These are phyloP conservation scores for Galeopterus variegatus DNA, from an alignment of 2,113 vertebrate genomes.

Conservation along the genomic window DNA sequence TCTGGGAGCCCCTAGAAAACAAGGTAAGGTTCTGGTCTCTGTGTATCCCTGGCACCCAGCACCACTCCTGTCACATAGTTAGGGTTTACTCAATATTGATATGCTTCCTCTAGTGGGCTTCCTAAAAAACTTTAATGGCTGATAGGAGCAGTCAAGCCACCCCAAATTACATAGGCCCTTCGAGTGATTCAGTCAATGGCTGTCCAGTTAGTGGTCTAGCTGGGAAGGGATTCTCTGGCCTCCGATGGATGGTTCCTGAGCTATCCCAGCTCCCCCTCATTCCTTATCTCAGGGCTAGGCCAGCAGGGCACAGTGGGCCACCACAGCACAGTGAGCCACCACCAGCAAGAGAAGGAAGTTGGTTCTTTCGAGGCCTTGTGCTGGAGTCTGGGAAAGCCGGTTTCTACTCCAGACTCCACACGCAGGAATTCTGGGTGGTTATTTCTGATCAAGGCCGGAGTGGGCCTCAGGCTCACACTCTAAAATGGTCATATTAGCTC, in stretches of 20 bases:
- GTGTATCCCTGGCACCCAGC: neutral
- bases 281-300: neutral
- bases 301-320: neutral
- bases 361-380: neutral
- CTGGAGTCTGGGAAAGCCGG: neutral
- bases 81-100: neutral
- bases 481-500: neutral
- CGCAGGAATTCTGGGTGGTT: neutral
- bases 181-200: neutral
- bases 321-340: neutral
- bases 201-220: neutral
- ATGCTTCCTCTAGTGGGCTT: neutral
- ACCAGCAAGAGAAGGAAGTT: neutral
- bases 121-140: neutral
- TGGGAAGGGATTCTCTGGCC: neutral
- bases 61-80: neutral
- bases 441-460: neutral
- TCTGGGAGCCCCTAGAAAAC: neutral
- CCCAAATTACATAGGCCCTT: neutral
- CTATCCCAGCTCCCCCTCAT: neutral
- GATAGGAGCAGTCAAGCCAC: neutral
- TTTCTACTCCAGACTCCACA: neutral
- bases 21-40: neutral
- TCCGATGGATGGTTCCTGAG: neutral
- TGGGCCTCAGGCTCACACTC: neutral